phyloP scores from a whole-genome alignment of 2,888 invertebrate genomes.

The Phaonia tiefii region DNA sequence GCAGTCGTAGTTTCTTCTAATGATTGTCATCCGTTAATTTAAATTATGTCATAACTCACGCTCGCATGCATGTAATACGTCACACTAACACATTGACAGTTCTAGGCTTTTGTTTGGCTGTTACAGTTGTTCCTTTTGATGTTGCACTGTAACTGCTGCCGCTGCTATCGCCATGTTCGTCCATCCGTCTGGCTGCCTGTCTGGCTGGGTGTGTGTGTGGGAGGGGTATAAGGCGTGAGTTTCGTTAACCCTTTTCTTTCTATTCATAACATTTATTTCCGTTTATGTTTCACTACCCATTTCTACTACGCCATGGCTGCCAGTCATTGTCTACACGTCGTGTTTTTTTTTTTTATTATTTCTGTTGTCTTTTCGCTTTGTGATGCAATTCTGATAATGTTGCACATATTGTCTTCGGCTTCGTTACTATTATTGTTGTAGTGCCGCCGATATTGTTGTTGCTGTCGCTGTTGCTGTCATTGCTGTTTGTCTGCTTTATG shows the following conservation, averaged over 20 bases:
- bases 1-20: constrained; percentile 51
- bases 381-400: constrained; percentile 71
- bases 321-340: too few species aligned
- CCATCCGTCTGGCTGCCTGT: too few species aligned
- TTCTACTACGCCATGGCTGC: background rate
- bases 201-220: constrained; percentile 56
- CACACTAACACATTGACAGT: background rate
- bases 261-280: constrained; percentile 60
- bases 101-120: background rate
- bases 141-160: background rate
- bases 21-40: constrained; percentile 67
- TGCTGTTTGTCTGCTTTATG: constrained; percentile 58
- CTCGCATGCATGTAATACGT: constrained; percentile 22
- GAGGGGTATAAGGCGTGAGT: constrained; percentile 15
- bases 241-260: constrained; percentile 24
- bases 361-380: constrained; percentile 59
- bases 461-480: constrained; percentile 62
- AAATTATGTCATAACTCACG: constrained; percentile 55
- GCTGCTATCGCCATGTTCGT: background rate
- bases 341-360: too few species aligned
- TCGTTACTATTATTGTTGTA: constrained; percentile 38
- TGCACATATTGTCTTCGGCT: constrained; percentile 18
- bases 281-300: constrained; percentile 48
- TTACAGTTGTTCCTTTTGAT: constrained; percentile 12
- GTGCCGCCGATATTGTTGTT: constrained; percentile 66